Evolutionary conservation across 2,113 vertebrate species (phyloP).

Genomic region (Mobula hypostoma): DNA sequence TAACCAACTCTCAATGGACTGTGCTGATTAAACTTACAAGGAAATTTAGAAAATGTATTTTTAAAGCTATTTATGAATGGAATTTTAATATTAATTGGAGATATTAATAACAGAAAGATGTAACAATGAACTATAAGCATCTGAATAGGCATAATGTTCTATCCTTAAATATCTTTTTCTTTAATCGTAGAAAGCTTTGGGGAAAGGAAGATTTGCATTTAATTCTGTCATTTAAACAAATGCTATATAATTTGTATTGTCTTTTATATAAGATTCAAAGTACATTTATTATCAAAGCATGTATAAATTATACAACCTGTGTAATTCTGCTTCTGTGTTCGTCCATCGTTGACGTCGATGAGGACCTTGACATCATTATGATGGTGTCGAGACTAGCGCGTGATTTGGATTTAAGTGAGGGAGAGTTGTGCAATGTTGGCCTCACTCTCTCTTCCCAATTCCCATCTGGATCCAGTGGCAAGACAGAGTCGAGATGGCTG

Average conservation of each 20-base stretch:
- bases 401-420: too few relatives aligned
- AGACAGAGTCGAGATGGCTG: too few relatives aligned
- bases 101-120: too few relatives aligned
- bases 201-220: not conserved
- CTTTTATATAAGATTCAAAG: not conserved
- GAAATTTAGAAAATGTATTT: conserved; percentile 52
- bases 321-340: too few relatives aligned
- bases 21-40: conserved; percentile 55
- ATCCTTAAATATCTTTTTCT: not conserved
- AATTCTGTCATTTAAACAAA: not conserved
- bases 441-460: too few relatives aligned
- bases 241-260: not conserved
- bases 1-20: conserved; percentile 53
- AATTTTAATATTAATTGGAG: conserved; percentile 47
- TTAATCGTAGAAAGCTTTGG: not conserved
- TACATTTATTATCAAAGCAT: too few relatives aligned
- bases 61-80: conserved; percentile 51
- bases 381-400: too few relatives aligned
- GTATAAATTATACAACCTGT: too few relatives aligned
- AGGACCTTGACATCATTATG: too few relatives aligned
- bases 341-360: too few relatives aligned
- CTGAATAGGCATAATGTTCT: not conserved
- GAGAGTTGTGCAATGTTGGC: too few relatives aligned
- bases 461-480: too few relatives aligned
- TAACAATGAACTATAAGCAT: not conserved